phyloP scores from a whole-genome alignment of 2,888 invertebrate genomes.

The Pheosia tremula region DNA sequence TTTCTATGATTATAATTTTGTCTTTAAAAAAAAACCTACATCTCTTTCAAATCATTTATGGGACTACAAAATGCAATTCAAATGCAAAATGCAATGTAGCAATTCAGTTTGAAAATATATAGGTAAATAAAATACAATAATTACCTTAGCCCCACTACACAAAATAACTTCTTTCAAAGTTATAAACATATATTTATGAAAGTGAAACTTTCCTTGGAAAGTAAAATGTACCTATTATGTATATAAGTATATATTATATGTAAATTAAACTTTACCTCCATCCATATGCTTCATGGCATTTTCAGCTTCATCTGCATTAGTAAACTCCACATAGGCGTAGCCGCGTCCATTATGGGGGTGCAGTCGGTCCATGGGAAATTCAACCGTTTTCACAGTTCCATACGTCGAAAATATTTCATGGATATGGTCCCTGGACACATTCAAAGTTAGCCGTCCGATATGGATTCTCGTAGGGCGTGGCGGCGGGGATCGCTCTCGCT shows the following conservation, averaged over 20 bases:
- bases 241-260: neutral
- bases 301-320: slow-evolving; percentile 97
- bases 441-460: slow-evolving; percentile 95
- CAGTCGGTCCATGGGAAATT: slow-evolving; percentile 94
- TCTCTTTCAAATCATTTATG: neutral
- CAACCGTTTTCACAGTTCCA: slow-evolving; percentile 93
- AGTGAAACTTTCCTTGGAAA: neutral
- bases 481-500: slow-evolving; percentile 94
- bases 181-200: too few relatives aligned
- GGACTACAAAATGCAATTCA: neutral
- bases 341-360: slow-evolving; percentile 96
- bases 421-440: slow-evolving; percentile 96
- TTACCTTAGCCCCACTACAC: too few relatives aligned
- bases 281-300: slow-evolving; percentile 99
- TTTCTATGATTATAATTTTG: neutral
- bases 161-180: too few relatives aligned
- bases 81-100: too few relatives aligned
- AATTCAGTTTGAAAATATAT: too few relatives aligned
- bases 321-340: slow-evolving; percentile 98
- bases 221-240: too few relatives aligned
- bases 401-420: slow-evolving; percentile 96
- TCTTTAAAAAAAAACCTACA: neutral
- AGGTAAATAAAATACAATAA: too few relatives aligned
- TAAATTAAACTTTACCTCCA: slow-evolving; percentile 86
- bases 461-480: slow-evolving; percentile 97